Base-by-base conservation (phyloP, 2,797 vertebrate species). In the Anabacerthia variegaticeps region DNA sequence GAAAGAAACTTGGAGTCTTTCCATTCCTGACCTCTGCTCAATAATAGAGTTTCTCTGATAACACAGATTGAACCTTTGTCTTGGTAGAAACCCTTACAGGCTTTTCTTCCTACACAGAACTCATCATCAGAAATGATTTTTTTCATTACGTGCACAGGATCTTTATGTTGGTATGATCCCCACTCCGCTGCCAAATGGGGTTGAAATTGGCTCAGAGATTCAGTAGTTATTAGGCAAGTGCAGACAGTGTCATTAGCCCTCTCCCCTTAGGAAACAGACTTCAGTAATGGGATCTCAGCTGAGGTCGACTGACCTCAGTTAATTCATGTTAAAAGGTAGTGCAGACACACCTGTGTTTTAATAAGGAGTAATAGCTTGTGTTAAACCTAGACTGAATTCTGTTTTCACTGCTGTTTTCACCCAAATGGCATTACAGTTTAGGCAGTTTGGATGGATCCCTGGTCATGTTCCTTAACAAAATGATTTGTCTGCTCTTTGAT, bases 231-330 rank as follows among this genome's bases (percentile, higher is more conserved):
- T 67, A 41, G 76, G 58, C 83, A 72, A 84, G 83, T 81, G 46
- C 69, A 95, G 88, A 28, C 75, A 59, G 37, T 41, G 46, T 72
- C 26, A 24, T 92, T 61, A 84, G 61, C 46, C 24, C 37, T 83
- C 56, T 91, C 26, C 85, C 85, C 76, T 91, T 74, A 77, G 91
- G 85, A 83, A 88, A 79, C 58, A 78, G 88, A 71, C 65, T 80
- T 52, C 21, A 65, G 7, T 41, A 43, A 56, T 44, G 44, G 32
- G 41, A 71, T 86, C 54, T 68, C 26, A 61, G 68, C 62, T n/a
- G 72, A 49, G 52, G 54, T 37, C 34, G 56, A 36, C 54, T 41
- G 80, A 67, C 58, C 92, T 93, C 68, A 39, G 14, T 43, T 63
- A 51, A 83, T 80, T 75, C 30, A n/a, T 21, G 22, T 43, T 92